These are phyloP conservation scores for Suillia variegata DNA, from an alignment of 2,888 invertebrate species.

Conservation along the genomic window DNA sequence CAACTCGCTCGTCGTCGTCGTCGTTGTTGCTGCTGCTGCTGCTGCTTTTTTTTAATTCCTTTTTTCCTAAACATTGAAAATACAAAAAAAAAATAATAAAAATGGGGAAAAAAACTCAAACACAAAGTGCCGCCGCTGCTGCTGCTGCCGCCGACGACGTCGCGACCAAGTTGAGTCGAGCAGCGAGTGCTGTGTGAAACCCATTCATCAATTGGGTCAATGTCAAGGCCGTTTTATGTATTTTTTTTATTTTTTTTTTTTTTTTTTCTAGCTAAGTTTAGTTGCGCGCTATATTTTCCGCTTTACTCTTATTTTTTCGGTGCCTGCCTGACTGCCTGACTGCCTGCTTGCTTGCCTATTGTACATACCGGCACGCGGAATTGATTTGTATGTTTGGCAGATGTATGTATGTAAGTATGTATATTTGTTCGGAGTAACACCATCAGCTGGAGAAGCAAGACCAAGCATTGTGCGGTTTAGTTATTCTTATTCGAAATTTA, in stretches of 20 bases:
- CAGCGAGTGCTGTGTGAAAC: slow-evolving; percentile 26
- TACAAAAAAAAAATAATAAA: too few species aligned
- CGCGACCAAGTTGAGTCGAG: background rate
- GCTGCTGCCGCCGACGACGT: background rate
- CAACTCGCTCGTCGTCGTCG: background rate
- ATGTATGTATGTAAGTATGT: too few species aligned
- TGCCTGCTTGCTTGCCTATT: too few species aligned
- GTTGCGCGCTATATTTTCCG: background rate
- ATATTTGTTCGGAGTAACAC: too few species aligned
- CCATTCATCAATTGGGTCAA: slow-evolving; percentile 46
- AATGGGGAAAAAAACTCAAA: background rate
- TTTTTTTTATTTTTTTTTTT: background rate
- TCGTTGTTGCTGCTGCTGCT: background rate
- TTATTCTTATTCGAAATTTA: too few species aligned
- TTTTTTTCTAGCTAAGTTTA: background rate
- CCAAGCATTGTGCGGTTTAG: too few species aligned
- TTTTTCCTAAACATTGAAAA: background rate
- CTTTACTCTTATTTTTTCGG: background rate
- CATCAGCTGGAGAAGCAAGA: too few species aligned
- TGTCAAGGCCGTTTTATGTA: slow-evolving; percentile 43
- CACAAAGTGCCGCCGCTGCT: background rate
- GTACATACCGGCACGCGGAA: too few species aligned
- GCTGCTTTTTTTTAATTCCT: background rate
- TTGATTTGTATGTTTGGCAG: too few species aligned
- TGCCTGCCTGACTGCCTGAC: background rate